Base-by-base conservation (phyloP, 1,140 invertebrate species). In the Aradophagus sp. region DNA sequence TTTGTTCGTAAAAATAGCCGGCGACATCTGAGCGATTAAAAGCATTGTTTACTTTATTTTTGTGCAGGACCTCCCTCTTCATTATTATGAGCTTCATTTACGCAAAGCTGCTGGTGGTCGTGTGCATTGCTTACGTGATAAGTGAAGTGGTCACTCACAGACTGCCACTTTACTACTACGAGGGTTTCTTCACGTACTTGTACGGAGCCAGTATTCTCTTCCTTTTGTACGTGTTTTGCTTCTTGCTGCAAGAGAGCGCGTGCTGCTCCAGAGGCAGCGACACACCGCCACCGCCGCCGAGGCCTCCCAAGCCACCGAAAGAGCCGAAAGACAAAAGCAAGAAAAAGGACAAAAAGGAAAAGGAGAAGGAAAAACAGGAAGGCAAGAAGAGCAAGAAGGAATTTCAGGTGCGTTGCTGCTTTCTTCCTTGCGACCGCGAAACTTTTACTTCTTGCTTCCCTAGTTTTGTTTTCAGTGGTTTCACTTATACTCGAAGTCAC, bases 131-230 rank as follows among this genome's bases (percentile, higher is more conserved):
- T 52, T 96, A 95, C 82, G 93, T 97, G 69, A 93, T 97, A 79
- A 94, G 94, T 76, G 94, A 97, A 88, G 94, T 96, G 75, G 93
- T 96, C 74, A 97, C 95, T 47, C 93, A 96, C 84, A 94, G 93
- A 83, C 88, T 97, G 58, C 95, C 95, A 41, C 89, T 96, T 20
- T 96, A 94, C 86, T 92, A 92, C 78, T 96, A 97, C 88, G 95
- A 99, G 91, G 95, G 93, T 56, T 98, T 98, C 88, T 99, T 98
- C 88, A 95, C 97, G 34, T 99, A 97, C 86, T 89, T 99, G 34
- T 99, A 98, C 86, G 93, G 94, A 70, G 91, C 93, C 84, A 97
- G 95, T 86, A 96, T 99, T 80, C 86, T 97, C 62, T 99, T 98
- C 88, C 90, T 99, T 73, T 87, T 97, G 69, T 99, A 98, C 86